These are phyloP conservation scores for Scolopax rusticola DNA, from an alignment of 2,797 vertebrate species.

Conservation along the genomic window DNA sequence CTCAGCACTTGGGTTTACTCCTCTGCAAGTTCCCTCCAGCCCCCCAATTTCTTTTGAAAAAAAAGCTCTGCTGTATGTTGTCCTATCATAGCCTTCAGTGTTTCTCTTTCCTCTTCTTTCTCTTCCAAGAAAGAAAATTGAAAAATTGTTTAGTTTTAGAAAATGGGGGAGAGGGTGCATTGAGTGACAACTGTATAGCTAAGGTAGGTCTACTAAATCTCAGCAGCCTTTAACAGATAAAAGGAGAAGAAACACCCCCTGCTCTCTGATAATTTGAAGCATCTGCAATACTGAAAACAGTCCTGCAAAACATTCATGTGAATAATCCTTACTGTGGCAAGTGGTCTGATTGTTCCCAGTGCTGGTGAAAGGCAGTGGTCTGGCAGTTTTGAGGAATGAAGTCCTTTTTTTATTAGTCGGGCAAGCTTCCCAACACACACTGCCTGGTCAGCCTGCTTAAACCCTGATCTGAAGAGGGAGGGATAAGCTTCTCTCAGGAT, in stretches of 20 bases:
- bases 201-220: not conserved
- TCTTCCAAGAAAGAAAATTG: conserved; percentile 39
- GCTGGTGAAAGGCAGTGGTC: conserved; percentile 37
- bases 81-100: not conserved
- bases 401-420: not conserved
- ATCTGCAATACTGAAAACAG: not conserved
- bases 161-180: not conserved
- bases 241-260: not conserved
- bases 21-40: not conserved
- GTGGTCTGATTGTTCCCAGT: not conserved
- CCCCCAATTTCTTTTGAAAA: not conserved
- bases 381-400: conserved; percentile 39
- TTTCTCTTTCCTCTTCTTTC: not conserved
- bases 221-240: not conserved
- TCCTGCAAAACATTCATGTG: not conserved
- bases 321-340: conserved; percentile 20
- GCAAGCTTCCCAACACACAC: conserved; percentile 50
- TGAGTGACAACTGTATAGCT: not conserved
- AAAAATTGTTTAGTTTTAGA: conserved; percentile 27
- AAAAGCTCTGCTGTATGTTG: conserved; percentile 16
- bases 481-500: conserved; percentile 35
- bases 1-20: not conserved
- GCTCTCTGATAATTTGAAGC: not conserved
- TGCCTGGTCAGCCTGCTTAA: conserved; percentile 57
- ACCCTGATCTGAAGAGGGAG: conserved; percentile 8